Base-by-base conservation (phyloP, 2,797 vertebrate species). In the Molossus alvarezi region DNA sequence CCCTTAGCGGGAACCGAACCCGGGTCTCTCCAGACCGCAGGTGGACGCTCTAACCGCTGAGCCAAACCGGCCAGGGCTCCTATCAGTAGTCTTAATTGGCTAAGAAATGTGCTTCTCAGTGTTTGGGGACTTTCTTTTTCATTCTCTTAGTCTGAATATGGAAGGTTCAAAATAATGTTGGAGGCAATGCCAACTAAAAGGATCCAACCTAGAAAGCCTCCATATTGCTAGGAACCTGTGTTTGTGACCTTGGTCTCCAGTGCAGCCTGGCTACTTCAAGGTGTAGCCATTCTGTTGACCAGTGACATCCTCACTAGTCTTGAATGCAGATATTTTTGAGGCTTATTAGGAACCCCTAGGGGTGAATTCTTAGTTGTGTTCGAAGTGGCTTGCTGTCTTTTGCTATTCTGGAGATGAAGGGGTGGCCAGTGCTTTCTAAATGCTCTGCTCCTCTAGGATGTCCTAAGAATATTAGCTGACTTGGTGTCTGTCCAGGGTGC, bases 401-500 rank as follows among this genome's bases (percentile, higher is more conserved):
- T 21, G 20, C 33, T 58, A 5, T 69, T 81, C 53, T 21, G 29
- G 88, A 83, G 85, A 53, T n/a, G 9, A 51, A 72, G 11, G 62
- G 29, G 51, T 53, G 9, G 23, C 1, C 10, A 2, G 69, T 53
- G 62, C 65, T 90, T 88, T 75, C 29, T 72, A 53, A 76, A 60
- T 25, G 4, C 41, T 9, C 48, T 11, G 60, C 69, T 29, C 69
- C 37, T 58, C 25, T 55, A n/a, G 60, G 23, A 48, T 33, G 60
- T 60, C 41, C 88, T 33, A 25, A 51, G n/a, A 45, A 2, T 65
- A 18, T 37, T 55, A 20, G 41, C 41, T 25, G n/a, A 33, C 27
- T 65, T 92, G 86, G n/a, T 77, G 60, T 88, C 67, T 75, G 64
- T 90, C 92, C 88, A 87, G 37, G 17, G 20, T 69, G 14, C 80